Evolutionary conservation across 2,797 vertebrate genomes (phyloP).

Genomic region (Chiroxiphia lanceolata): DNA sequence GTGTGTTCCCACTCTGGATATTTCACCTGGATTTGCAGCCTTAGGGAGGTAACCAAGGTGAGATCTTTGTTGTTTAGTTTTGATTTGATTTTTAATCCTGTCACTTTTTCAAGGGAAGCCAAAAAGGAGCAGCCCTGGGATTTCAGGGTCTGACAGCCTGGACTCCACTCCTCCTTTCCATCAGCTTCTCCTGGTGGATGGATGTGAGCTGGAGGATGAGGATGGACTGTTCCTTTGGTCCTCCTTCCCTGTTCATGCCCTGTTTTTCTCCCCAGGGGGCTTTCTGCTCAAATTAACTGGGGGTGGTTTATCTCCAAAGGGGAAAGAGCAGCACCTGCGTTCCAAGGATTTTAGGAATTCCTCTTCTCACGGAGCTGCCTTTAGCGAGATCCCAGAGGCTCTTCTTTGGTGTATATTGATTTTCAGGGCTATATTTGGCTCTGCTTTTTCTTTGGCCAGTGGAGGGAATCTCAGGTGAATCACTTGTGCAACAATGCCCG

Average conservation of each 20-base stretch:
- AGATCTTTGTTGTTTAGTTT: neutral
- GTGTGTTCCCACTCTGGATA: neutral
- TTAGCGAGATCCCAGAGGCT: neutral
- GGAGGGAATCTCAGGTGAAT: neutral
- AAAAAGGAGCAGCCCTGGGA: neutral
- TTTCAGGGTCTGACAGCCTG: neutral
- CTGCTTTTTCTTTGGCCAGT: neutral
- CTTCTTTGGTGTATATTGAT: neutral
- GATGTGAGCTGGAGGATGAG: neutral
- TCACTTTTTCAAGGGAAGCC: accelerated
- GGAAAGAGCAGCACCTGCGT: neutral
- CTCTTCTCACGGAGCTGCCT: neutral
- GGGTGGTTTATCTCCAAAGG: neutral
- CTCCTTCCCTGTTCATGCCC: neutral
- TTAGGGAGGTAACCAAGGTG: neutral
- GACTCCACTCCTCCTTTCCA: accelerated
- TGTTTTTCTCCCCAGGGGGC: neutral
- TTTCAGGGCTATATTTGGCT: constrained; percentile 32
- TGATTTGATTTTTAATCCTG: neutral
- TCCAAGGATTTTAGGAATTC: neutral
- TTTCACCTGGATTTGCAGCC: neutral
- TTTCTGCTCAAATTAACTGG: neutral
- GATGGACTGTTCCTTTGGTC: neutral
- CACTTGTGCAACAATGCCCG: neutral
- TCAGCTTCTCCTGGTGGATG: neutral